phyloP scores from a whole-genome alignment of 92 coral and sea anemone genomes.

The Ricordea florida region DNA sequence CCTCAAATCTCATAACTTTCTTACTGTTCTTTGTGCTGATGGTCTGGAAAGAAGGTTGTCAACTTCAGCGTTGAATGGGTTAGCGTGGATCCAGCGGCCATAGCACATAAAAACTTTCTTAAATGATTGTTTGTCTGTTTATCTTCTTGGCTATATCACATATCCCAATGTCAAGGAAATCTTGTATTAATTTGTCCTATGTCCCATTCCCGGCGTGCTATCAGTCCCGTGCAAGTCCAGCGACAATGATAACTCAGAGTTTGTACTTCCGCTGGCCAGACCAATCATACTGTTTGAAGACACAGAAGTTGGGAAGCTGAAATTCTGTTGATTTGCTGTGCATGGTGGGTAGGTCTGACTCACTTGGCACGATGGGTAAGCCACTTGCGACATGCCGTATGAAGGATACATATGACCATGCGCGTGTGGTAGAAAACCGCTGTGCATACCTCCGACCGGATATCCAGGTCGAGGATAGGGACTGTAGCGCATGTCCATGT shows the following conservation, averaged over 20 bases:
- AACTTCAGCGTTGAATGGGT: too few relatives aligned
- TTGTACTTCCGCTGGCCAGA: slow-evolving; percentile 30
- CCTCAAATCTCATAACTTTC: too few relatives aligned
- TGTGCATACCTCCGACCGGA: slow-evolving; percentile 72
- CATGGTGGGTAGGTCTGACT: slow-evolving; percentile 76
- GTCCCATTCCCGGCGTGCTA: slow-evolving; percentile 23
- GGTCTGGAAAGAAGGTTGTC: too few relatives aligned
- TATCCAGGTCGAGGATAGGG: slow-evolving; percentile 87
- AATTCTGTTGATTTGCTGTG: slow-evolving; percentile 47
- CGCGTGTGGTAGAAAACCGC: slow-evolving; percentile 74
- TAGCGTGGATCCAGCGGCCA: too few relatives aligned
- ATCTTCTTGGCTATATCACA: neutral
- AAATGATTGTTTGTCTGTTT: slow-evolving; percentile 10
- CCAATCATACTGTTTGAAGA: slow-evolving; percentile 66
- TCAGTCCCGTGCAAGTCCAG: slow-evolving; percentile 27
- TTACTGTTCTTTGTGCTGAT: too few relatives aligned
- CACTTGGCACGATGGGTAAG: slow-evolving; percentile 76
- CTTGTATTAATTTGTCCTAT: slow-evolving; percentile 19
- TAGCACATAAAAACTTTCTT: neutral
- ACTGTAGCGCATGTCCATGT: slow-evolving; percentile 89
- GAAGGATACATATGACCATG: slow-evolving; percentile 81
- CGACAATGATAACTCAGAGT: slow-evolving; percentile 51
- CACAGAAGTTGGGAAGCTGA: slow-evolving; percentile 70
- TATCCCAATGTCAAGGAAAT: neutral
- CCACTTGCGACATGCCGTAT: slow-evolving; percentile 72